Evolutionary conservation across 2,113 vertebrate species (phyloP), one percentile per base, ranked within the genome.

Genomic region (Sander lucioperca): DNA sequence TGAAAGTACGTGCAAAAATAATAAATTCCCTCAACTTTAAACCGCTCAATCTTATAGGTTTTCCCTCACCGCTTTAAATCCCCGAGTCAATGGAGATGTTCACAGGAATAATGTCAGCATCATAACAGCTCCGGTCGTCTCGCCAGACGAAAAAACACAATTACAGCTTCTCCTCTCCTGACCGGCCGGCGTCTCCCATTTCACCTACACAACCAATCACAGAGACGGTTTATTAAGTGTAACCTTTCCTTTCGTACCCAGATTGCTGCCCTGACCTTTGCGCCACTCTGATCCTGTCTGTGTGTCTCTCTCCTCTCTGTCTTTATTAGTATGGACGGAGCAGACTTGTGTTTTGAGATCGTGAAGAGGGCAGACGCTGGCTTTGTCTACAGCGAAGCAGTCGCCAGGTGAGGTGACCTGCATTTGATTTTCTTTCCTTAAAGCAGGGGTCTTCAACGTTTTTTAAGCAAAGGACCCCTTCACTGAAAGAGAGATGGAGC

Each of bases 381-480:
- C 62, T 99, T 99, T 90, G 97, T 99, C 71, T 99, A 98, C 97
- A 98, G 97, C 1, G 97, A 99, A 93, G 97, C 97, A 27, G 97
- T 99, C 88, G 97, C 97, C 93, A 98, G 97, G 97, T 98, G 39
- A 43, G 39, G 39, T 43, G 39, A 11, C 39, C 39, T 43, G 39
- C 39, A 3, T 43, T 11, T 0, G 9, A 43, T 43, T 43, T 43
- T 3, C 39, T 43, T 43, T 43, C 39, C 39, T 43, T 43, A 43
- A 43, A 43, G 10, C 39, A 43, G 39, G 8, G 39, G 2, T 10
- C 39, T 39, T 39, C 9, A 43, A 43, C 9, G 39, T 11, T 43
- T 11, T 43, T 43, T 43, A 43, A 39, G 39, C 9, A 2, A 39
- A 43, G 10, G 39, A 43, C 39, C 39, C 39, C 39, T 43, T 43